phyloP scores from a whole-genome alignment of 2,888 invertebrate species.

The Hyppa rectilinea region DNA sequence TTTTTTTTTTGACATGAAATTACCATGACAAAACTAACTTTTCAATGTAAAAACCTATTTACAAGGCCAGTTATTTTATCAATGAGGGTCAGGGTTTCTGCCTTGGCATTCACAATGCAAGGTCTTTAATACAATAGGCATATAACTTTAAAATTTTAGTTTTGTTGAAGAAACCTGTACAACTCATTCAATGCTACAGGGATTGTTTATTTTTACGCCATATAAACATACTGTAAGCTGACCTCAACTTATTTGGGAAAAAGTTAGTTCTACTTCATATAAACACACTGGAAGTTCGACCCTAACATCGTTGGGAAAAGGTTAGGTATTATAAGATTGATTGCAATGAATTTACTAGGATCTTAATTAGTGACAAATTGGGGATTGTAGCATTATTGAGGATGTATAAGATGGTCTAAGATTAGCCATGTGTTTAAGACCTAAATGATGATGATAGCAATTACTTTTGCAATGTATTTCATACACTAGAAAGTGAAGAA shows the following conservation, averaged over 20 bases:
- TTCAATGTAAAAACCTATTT: slow-evolving; percentile 26
- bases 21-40: slow-evolving; percentile 33
- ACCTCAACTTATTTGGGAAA: too few species aligned
- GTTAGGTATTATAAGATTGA: too few species aligned
- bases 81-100: slow-evolving; percentile 40
- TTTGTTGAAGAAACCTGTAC: slow-evolving; percentile 2
- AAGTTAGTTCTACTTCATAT: too few species aligned
- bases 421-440: neutral
- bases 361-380: neutral
- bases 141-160: neutral
- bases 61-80: slow-evolving; percentile 46
- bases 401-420: neutral
- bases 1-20: too few species aligned
- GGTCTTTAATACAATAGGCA: slow-evolving; percentile 38
- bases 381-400: neutral
- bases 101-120: slow-evolving; percentile 64
- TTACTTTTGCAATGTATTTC: neutral
- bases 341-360: too few species aligned
- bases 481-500: neutral
- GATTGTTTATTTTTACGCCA: neutral
- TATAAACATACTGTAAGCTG: too few species aligned
- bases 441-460: neutral
- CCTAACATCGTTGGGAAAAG: too few species aligned
- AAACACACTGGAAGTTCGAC: too few species aligned
- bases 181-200: neutral